Base-by-base conservation (phyloP, 1,140 invertebrate species). In the Drosophila navojoa region DNA sequence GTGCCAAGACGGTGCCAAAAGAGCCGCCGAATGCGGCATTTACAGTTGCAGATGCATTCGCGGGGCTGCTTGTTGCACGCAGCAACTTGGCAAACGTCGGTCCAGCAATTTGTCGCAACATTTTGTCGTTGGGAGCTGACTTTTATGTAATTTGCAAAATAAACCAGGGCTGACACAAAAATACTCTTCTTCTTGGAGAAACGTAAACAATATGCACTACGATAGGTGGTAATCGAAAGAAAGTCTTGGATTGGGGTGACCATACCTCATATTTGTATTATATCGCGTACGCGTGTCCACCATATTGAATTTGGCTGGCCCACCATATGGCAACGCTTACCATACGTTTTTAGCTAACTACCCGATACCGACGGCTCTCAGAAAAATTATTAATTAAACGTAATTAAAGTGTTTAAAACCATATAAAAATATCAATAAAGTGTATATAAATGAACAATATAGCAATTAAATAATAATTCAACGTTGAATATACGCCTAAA, bases 391-490 rank as follows among this genome's bases (percentile, higher is more conserved):
- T 45, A 76, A 86, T 80, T 71, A 71, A 71, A 66, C 60, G 55
- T 54, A 66, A 57, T 75, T 58, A 84, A 80, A 87, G 80, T 85
- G 87, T 11, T 15, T 35, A 67, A 63, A 77, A 67, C 42, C 53
- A 40, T 10, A 57, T n/a, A 63, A 81, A 82, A 71, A 63, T 76
- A 79, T 81, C 53, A 19, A 59, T 73, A 91, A 90, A 84, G 82
- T 91, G 74, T 62, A 44, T 57, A 69, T 73, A 35, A 73, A 81
- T 77, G 73, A 81, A 90, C 90, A 81, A 72, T 85, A 54, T 52
- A 76, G 54, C 54, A 52, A 63, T 53, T 60, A 57, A 76, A 75
- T 47, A 54, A 71, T 75, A 81, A 77, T 59, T 71, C 62, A 77
- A 70, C 61, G 50, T 49, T 57, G 60, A 47, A 58, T 71, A 52